A percentile compares a stretch with the other conserved stretches of the same genome.
Evolutionary conservation across 1,140 invertebrate genomes (phyloP).

Genomic region (Piezodorus guildinii): DNA sequence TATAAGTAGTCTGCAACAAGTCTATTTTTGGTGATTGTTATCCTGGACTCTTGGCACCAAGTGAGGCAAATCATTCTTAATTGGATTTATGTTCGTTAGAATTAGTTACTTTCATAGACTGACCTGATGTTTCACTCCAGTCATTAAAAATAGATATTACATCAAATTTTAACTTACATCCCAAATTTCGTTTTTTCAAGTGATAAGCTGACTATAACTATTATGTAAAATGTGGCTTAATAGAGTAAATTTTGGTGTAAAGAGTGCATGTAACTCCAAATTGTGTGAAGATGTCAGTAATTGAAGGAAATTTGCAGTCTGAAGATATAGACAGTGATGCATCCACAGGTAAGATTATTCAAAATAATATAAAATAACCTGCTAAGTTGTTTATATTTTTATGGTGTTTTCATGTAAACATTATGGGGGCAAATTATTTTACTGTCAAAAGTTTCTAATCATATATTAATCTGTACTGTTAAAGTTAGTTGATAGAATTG

Average conservation of each 20-base stretch:
- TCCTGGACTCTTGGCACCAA: slow-evolving; percentile 1
- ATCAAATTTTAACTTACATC: background rate
- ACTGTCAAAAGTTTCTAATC: too few species aligned
- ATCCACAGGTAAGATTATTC: slow-evolving; percentile 12
- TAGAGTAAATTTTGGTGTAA: slow-evolving; percentile 7
- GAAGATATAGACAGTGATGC: slow-evolving; percentile 9
- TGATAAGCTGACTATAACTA: background rate
- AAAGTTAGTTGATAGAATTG: too few species aligned
- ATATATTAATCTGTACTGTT: too few species aligned
- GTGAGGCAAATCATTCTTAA: slow-evolving; percentile 6
- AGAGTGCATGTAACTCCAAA: slow-evolving; percentile 14
- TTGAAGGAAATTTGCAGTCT: slow-evolving; percentile 8
- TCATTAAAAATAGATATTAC: background rate
- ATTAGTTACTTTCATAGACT: background rate
- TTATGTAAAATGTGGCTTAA: slow-evolving; percentile 22
- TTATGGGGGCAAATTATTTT: too few species aligned
- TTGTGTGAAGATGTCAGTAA: slow-evolving; percentile 20
- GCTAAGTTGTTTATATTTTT: too few species aligned
- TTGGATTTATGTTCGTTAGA: background rate
- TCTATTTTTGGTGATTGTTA: slow-evolving; percentile 10
- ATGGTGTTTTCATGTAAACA: too few species aligned
- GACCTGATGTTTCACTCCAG: background rate
- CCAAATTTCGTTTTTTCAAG: background rate
- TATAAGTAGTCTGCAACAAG: slow-evolving; percentile 8
- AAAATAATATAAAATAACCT: background rate